These are phyloP conservation scores for Drosophila rubida DNA, from an alignment of 2,888 invertebrate genomes.

Conservation along the genomic window DNA sequence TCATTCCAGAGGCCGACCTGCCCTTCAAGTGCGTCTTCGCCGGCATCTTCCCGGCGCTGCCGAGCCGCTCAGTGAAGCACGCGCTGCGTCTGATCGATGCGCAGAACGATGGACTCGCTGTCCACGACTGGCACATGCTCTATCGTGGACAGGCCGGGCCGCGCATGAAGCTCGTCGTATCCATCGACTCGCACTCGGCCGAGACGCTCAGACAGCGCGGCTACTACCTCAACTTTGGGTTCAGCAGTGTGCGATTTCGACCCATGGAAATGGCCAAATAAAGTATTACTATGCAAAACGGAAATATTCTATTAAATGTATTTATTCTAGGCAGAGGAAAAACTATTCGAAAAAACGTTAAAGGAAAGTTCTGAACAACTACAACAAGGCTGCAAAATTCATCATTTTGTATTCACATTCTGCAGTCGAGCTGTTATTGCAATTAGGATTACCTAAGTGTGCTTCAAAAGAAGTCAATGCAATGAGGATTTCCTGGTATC, in stretches of 20 bases:
- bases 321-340: too few relatives aligned
- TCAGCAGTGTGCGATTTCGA: slow-evolving; percentile 20
- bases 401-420: too few relatives aligned
- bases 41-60: slow-evolving; percentile 30
- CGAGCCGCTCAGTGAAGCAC: slow-evolving; percentile 24
- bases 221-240: slow-evolving; percentile 33
- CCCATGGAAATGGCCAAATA: slow-evolving; percentile 24
- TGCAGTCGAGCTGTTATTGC: too few relatives aligned
- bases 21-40: slow-evolving; percentile 22
- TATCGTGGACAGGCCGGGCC: slow-evolving; percentile 17
- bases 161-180: slow-evolving; percentile 30
- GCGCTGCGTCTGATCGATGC: slow-evolving; percentile 20
- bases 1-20: slow-evolving; percentile 28
- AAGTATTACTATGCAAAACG: slow-evolving; percentile 1
- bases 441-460: too few relatives aligned
- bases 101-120: slow-evolving; percentile 23
- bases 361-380: too few relatives aligned
- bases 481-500: too few relatives aligned
- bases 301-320: too few relatives aligned
- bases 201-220: slow-evolving; percentile 13
- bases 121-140: slow-evolving; percentile 31
- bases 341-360: too few relatives aligned
- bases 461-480: too few relatives aligned
- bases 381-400: too few relatives aligned
- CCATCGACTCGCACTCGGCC: slow-evolving; percentile 32